phyloP scores from a whole-genome alignment of 35 echinoderm and acorn worm species.

The Lytechinus variegatus region DNA sequence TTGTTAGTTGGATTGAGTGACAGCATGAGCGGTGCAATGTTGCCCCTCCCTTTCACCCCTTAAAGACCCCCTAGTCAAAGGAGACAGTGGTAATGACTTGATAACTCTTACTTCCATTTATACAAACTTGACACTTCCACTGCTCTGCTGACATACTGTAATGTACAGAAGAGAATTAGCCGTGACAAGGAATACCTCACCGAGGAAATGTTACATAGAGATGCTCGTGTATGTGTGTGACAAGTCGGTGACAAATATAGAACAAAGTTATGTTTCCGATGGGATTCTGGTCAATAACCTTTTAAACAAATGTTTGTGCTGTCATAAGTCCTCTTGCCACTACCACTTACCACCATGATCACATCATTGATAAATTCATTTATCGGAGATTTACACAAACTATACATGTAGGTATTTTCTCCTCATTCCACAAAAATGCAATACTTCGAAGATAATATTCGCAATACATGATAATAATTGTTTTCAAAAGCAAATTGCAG shows the following conservation, averaged over 20 bases:
- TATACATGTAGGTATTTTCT: too few species aligned
- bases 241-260: background rate
- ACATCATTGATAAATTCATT: too few species aligned
- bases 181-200: background rate
- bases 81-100: conserved; percentile 1
- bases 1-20: background rate
- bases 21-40: background rate
- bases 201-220: background rate
- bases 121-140: conserved; percentile 11
- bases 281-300: too few species aligned
- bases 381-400: too few species aligned
- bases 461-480: too few species aligned
- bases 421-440: too few species aligned
- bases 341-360: too few species aligned
- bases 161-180: background rate
- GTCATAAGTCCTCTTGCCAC: too few species aligned
- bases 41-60: background rate
- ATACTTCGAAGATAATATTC: too few species aligned
- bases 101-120: background rate
- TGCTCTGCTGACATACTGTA: background rate
- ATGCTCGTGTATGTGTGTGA: background rate
- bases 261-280: too few species aligned
- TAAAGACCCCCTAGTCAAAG: background rate
- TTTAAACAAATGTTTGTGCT: too few species aligned
- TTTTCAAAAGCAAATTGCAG: too few species aligned